A percentile compares a stretch with the other conserved stretches of the same genome.
phyloP scores from a whole-genome alignment of 2,888 invertebrate genomes.

The Priapulus caudatus region DNA sequence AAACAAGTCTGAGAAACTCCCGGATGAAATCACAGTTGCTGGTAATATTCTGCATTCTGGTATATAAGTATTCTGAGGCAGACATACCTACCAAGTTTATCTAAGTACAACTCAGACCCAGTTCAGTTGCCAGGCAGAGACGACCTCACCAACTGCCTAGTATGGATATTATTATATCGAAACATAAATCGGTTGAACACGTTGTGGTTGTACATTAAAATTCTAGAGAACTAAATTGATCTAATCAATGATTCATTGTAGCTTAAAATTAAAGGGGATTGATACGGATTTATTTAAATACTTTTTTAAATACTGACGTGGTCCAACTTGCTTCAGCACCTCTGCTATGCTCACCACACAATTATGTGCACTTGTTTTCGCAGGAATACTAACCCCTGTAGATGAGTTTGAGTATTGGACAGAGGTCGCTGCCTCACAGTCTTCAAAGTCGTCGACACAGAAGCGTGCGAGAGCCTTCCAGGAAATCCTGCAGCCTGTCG shows the following conservation, averaged over 20 bases:
- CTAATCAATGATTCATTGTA: too few species aligned
- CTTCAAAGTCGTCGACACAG: conserved; percentile 46
- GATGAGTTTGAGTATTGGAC: conserved; percentile 58
- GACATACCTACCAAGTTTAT: too few species aligned
- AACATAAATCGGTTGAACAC: not conserved
- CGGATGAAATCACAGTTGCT: not conserved
- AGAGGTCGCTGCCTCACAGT: conserved; percentile 43
- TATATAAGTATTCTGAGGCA: conserved; percentile 6
- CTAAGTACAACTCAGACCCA: too few species aligned
- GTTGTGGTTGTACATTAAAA: conserved; percentile 5
- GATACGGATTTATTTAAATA: too few species aligned
- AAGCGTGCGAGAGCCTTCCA: conserved; percentile 49
- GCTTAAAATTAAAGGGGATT: too few species aligned
- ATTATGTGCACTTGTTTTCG: too few species aligned
- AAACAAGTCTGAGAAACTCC: not conserved
- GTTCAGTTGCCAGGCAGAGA: too few species aligned
- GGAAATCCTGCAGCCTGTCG: conserved; percentile 49
- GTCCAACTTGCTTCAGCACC: too few species aligned
- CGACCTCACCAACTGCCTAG: too few species aligned
- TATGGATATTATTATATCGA: too few species aligned
- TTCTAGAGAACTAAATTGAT: not conserved
- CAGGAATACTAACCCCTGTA: conserved; percentile 24
- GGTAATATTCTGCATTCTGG: not conserved
- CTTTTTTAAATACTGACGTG: too few species aligned
- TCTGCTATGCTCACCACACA: too few species aligned